These are phyloP conservation scores for Selene dorsalis DNA, from an alignment of 2,797 vertebrate genomes.

Conservation along the genomic window DNA sequence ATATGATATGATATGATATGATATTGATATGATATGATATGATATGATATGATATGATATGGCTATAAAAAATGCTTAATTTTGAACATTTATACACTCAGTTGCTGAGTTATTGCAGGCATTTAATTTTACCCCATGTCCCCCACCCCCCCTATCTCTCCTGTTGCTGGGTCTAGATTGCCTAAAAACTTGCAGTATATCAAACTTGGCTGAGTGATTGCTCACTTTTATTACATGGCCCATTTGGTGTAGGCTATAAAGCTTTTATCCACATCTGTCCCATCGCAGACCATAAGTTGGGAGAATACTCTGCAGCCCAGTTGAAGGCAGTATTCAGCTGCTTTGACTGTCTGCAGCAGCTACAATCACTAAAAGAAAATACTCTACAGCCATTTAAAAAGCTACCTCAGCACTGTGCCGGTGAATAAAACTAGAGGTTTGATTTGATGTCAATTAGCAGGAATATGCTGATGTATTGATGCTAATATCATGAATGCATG, in stretches of 20 bases:
- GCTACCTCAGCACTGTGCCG: conserved; percentile 2
- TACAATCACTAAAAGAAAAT: conserved; percentile 30
- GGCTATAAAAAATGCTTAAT: conserved; percentile 32
- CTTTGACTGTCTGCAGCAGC: conserved; percentile 39
- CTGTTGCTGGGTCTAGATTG: conserved; percentile 48
- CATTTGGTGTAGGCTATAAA: conserved; percentile 70
- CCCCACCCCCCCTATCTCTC: background rate
- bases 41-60: conserved; percentile 27
- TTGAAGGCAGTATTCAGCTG: conserved; percentile 34
- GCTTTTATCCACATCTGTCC: conserved; percentile 71
- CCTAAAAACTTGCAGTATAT: conserved; percentile 58
- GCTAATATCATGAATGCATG: conserved; percentile 39
- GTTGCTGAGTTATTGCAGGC: conserved; percentile 26
- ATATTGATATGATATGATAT: conserved; percentile 23
- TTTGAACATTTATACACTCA: conserved; percentile 25
- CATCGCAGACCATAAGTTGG: conserved; percentile 50
- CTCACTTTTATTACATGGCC: conserved; percentile 67
- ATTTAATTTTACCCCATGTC: conserved; percentile 16
- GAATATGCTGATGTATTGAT: conserved; percentile 21
- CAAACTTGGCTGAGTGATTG: conserved; percentile 64
- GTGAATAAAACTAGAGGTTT: conserved; percentile 26
- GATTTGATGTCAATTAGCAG: conserved; percentile 27
- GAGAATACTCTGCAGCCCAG: conserved; percentile 30
- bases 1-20: conserved; percentile 28
- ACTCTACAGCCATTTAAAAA: conserved; percentile 11